Conservation (phyloP, 2,113 vertebrate genomes). For the Pavo muticus region DNA sequence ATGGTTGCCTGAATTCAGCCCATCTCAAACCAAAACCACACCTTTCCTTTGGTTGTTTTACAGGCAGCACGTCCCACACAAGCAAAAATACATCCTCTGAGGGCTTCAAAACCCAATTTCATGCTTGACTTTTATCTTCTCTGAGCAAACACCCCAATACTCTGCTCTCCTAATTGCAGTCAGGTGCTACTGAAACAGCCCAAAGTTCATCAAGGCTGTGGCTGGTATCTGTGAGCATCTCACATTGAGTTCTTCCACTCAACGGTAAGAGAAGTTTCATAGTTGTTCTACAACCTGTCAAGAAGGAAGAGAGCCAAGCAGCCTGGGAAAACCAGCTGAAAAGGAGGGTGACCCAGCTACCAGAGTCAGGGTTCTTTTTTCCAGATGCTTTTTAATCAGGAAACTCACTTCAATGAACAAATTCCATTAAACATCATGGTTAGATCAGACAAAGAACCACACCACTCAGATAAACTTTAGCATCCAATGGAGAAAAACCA, state of each 20-base stretch:
- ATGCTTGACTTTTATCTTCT: fast-evolving
- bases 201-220: neutral
- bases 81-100: neutral
- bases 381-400: neutral
- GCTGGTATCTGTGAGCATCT: neutral
- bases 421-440: neutral
- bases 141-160: neutral
- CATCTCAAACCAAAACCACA: neutral
- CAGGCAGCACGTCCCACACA: neutral
- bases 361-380: neutral
- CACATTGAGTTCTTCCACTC: neutral
- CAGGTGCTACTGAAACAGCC: neutral
- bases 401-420: neutral
- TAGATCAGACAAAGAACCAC: neutral
- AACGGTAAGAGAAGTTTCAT: fast-evolving
- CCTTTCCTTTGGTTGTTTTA: neutral
- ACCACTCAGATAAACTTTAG: neutral
- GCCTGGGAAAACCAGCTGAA: neutral
- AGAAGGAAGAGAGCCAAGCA: neutral
- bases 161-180: fast-evolving
- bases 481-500: neutral
- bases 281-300: neutral
- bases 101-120: neutral
- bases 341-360: fast-evolving
- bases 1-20: neutral